These are phyloP conservation scores for Eleginops maclovinus DNA, from an alignment of 2,113 vertebrate genomes.

Conservation along the genomic window DNA sequence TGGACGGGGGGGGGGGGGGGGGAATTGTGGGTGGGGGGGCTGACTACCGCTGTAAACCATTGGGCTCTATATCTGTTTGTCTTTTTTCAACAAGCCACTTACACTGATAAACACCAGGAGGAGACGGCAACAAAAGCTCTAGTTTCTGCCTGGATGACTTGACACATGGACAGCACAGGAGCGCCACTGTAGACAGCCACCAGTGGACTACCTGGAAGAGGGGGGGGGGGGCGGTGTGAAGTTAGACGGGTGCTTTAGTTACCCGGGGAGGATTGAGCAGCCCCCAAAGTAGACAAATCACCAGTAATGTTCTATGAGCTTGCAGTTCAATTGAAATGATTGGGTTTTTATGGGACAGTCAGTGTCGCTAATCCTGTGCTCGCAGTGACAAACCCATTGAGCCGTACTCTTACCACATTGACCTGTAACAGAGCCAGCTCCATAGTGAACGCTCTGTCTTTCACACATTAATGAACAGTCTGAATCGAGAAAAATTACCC, in stretches of 20 bases:
- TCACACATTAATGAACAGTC: neutral
- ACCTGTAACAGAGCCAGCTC: constrained; percentile 14
- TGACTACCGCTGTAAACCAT: constrained; percentile 51
- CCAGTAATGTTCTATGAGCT: neutral
- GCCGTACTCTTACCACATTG: constrained; percentile 11
- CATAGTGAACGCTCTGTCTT: neutral
- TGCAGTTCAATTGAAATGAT: neutral
- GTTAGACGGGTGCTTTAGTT: constrained; percentile 6
- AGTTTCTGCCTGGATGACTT: constrained; percentile 36
- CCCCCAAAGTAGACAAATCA: constrained; percentile 26
- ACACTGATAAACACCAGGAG: constrained; percentile 38
- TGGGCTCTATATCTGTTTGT: constrained; percentile 39
- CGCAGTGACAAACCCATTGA: constrained; percentile 17
- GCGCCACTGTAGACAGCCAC: constrained; percentile 27
- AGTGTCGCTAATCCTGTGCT: constrained; percentile 42
- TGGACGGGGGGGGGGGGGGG: constrained; percentile 9
- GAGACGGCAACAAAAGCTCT: constrained; percentile 5
- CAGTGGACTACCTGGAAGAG: constrained; percentile 24
- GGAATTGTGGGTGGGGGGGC: neutral
- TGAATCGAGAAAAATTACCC: neutral
- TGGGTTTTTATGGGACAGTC: too few relatives aligned
- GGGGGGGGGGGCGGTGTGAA: neutral
- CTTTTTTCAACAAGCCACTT: constrained; percentile 57
- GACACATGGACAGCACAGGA: constrained; percentile 16
- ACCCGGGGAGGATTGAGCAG: neutral